These are phyloP conservation scores for Microvelia longipes DNA, from an alignment of 1,140 invertebrate species.

Conservation along the genomic window DNA sequence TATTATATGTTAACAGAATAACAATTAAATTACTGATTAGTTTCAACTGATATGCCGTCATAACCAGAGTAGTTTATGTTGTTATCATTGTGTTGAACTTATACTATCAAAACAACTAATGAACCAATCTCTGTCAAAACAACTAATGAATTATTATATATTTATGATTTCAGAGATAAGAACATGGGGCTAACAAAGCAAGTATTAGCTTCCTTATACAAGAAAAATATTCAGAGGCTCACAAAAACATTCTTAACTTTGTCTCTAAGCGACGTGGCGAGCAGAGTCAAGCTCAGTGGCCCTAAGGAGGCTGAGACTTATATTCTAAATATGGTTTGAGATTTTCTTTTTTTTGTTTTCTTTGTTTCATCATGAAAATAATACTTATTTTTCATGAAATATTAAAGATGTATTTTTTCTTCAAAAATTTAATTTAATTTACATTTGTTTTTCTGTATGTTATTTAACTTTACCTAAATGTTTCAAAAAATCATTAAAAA, in stretches of 20 bases:
- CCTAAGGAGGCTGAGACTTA: constrained; percentile 82
- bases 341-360: constrained; percentile 5
- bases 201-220: constrained; percentile 75
- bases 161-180: constrained; percentile 49
- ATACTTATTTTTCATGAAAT: neutral
- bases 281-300: constrained; percentile 66
- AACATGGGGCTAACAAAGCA: constrained; percentile 69
- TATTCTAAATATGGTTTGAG: constrained; percentile 81
- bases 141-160: neutral
- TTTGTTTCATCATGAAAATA: neutral
- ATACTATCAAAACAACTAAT: no score
- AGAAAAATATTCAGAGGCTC: constrained; percentile 90
- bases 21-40: neutral
- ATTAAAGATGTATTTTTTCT: neutral
- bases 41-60: neutral
- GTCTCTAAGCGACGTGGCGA: constrained; percentile 83
- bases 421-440: neutral
- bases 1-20: no score
- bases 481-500: no score
- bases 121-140: neutral
- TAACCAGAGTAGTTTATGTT: no score
- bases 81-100: no score
- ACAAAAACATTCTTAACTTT: constrained; percentile 95
- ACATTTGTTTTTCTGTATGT: no score
- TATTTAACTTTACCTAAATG: no score